Percentiles rank a stretch among this genome's conserved stretches.
phyloP scores from a whole-genome alignment of 1,140 invertebrate genomes.

The Bombus cullumanus region DNA sequence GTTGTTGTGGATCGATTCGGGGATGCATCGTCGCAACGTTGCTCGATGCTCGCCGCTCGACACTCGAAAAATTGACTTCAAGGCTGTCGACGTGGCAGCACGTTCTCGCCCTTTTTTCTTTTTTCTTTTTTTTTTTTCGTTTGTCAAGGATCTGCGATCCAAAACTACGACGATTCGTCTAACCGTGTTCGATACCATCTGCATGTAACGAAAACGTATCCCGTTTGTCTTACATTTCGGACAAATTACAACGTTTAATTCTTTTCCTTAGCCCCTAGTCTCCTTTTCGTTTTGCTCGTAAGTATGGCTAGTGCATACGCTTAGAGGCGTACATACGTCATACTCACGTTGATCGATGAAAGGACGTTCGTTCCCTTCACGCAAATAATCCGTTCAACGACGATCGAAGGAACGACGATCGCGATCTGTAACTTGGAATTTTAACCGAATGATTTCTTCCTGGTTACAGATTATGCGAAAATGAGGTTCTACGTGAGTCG shows the following conservation, averaged over 20 bases:
- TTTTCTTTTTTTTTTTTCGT: too few species aligned
- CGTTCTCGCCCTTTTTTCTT: neutral
- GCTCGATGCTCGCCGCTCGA: neutral
- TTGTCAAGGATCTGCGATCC: neutral
- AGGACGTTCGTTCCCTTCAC: neutral
- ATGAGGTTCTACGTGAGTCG: conserved; percentile 44
- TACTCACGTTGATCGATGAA: neutral
- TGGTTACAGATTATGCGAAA: conserved; percentile 68
- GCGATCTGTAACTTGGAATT: neutral
- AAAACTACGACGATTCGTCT: neutral
- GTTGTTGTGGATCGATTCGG: neutral
- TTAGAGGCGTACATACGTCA: neutral
- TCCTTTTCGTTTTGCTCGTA: neutral
- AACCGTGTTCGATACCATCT: neutral
- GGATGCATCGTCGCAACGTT: neutral
- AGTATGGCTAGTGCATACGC: neutral
- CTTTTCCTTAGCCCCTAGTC: neutral
- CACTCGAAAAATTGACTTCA: neutral
- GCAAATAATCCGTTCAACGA: neutral
- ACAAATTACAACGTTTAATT: neutral
- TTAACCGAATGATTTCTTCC: conserved; percentile 42
- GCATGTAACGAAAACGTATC: conserved; percentile 1
- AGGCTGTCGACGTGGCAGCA: neutral
- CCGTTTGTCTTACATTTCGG: neutral
- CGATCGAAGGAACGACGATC: conserved; percentile 1